These are phyloP conservation scores for Amblyraja radiata DNA, from an alignment of 2,797 vertebrate species.

Conservation along the genomic window DNA sequence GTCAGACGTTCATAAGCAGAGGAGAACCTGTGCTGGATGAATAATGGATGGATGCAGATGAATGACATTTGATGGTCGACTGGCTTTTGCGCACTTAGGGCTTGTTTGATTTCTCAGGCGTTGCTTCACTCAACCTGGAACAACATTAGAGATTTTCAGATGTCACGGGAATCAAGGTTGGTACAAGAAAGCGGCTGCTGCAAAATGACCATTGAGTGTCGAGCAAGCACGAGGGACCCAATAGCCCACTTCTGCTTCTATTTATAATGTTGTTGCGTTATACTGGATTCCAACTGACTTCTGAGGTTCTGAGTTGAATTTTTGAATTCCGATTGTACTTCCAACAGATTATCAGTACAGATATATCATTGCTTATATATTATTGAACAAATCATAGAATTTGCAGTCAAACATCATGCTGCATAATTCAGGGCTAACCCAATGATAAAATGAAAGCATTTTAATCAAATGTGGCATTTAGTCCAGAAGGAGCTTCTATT, in stretches of 20 bases:
- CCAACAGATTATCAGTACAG: constrained; percentile 56
- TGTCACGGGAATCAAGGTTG: too few relatives aligned
- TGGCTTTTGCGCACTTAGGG: neutral
- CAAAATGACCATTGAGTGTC: too few relatives aligned
- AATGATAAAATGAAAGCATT: constrained; percentile 42
- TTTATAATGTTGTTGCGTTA: too few relatives aligned
- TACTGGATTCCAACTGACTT: too few relatives aligned
- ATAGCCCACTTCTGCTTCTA: too few relatives aligned
- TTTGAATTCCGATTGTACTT: constrained; percentile 61
- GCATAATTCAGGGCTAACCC: constrained; percentile 58
- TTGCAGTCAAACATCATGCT: constrained; percentile 46
- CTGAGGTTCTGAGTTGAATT: constrained; percentile 55
- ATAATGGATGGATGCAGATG: neutral
- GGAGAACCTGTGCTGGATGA: neutral
- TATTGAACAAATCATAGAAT: constrained; percentile 53
- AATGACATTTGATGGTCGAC: neutral
- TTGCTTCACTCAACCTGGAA: constrained; percentile 36
- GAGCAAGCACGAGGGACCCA: too few relatives aligned
- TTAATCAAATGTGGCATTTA: constrained; percentile 37
- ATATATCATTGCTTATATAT: constrained; percentile 62
- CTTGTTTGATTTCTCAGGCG: neutral
- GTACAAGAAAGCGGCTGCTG: too few relatives aligned
- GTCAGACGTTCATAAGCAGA: too few relatives aligned
- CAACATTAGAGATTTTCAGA: constrained; percentile 46
- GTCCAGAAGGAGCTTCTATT: neutral